Conservation (phyloP, 2,888 invertebrate species). For the Ophion ellenae region DNA sequence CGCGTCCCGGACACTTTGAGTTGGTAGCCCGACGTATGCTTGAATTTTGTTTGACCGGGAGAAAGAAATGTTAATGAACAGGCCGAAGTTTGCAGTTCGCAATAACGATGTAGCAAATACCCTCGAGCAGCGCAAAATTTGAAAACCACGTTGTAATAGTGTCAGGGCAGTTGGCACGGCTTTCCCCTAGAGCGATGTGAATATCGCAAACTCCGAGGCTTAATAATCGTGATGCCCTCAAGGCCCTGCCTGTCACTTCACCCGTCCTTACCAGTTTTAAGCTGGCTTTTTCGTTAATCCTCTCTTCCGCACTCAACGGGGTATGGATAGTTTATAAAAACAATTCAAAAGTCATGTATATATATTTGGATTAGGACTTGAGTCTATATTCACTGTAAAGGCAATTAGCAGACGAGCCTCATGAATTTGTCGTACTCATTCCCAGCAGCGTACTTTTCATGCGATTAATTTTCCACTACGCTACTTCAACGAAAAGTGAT, state of each 20-base stretch:
- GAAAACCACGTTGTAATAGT: background rate
- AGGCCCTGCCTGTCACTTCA: constrained; percentile 19
- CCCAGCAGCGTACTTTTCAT: no score
- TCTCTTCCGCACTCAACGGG: constrained; percentile 8
- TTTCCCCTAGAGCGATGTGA: constrained; percentile 18
- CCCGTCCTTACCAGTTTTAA: background rate
- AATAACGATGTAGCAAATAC: constrained; percentile 12
- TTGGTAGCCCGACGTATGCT: constrained; percentile 36
- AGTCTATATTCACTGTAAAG: no score
- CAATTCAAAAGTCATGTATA: no score
- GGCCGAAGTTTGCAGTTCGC: constrained; percentile 13
- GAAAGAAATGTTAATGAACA: constrained; percentile 9
- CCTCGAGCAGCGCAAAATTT: constrained; percentile 8
- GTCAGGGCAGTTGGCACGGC: constrained; percentile 3
- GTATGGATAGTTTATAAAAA: background rate
- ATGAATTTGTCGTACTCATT: no score
- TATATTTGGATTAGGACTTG: no score
- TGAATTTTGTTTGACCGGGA: constrained; percentile 41
- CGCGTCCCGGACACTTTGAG: background rate
- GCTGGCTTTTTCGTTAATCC: background rate
- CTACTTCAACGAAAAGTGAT: no score
- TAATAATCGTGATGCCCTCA: constrained; percentile 38
- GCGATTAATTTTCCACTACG: no score
- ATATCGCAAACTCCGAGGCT: constrained; percentile 47
- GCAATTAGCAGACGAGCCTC: no score